Evolutionary conservation across 2,113 vertebrate genomes (phyloP), one percentile per base, ranked within the genome.

Genomic region (Lepus timidus): DNA sequence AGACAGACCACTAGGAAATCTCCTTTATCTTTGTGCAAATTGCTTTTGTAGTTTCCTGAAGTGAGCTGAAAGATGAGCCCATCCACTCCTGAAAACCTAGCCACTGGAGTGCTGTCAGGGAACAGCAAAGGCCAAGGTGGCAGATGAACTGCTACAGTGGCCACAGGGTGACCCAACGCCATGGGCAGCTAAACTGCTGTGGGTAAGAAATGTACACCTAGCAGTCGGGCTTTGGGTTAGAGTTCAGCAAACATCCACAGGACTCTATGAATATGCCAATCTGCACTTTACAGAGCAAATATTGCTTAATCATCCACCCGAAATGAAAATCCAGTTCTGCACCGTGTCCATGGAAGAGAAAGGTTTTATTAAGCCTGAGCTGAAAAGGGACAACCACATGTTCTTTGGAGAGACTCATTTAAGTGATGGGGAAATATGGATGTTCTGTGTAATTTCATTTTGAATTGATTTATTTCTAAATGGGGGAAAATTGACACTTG

Each of bases 401-500:
- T 94, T 96, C 85, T 95, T 95, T 64, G 68, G 88, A 96, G 94
- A 95, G 93, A 76, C 51, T 97, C 96, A 96, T 95, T 95, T 96
- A 95, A 62, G 95, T 85, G 94, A 94, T 89, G 86, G 94, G 94
- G 78, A 94, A 97, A 96, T 97, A 97, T 91, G 96, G 95, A 94
- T 82, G 93, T 76, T 87, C 88, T 85, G 55, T 67, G 93, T 97
- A 95, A 96, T 97, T 97, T 95, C 96, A 96, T 96, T 97, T 95
- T n/a, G 23, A 95, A 96, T 51, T 96, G 96, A 97, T 97, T 97
- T 97, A 96, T 96, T 97, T 96, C 96, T 93, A 94, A 95, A 91
- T 79, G 44, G 94, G 68, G 68, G 86, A 23, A 86, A 95, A 96
- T 49, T 92, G 96, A 96, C 95, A 93, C 83, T 95, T 74, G 71